Percentiles rank a stretch among this genome's conserved stretches.
Conservation (phyloP, 1,140 invertebrate species). For the Lepidotrigona ventralis region DNA sequence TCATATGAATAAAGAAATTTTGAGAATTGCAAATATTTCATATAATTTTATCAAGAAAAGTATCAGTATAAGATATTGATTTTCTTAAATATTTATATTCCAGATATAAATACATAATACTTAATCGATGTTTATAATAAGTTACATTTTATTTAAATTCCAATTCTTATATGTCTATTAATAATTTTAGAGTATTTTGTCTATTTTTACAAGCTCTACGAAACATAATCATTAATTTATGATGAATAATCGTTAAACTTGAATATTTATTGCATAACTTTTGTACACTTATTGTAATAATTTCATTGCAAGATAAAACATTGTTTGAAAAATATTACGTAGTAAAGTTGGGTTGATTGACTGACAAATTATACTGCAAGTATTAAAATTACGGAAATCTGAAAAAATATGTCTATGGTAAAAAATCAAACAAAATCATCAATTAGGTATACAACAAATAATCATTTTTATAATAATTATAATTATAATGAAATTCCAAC, state of each 20-base stretch:
- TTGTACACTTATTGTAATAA: neutral
- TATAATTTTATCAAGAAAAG: neutral
- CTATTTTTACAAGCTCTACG: neutral
- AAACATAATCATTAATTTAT: neutral
- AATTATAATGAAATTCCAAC: slow-evolving; percentile 1
- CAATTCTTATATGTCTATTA: neutral
- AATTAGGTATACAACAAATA: neutral
- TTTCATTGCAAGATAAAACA: neutral
- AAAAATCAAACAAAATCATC: neutral
- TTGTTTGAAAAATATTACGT: neutral
- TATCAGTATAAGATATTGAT: neutral
- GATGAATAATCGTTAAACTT: neutral
- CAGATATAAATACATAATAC: neutral
- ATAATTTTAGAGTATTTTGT: neutral
- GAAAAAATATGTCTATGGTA: neutral
- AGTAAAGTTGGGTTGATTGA: neutral
- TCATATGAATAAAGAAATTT: slow-evolving; percentile 29
- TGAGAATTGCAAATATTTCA: neutral
- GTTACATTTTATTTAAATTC: neutral
- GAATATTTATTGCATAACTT: neutral
- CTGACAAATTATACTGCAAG: no score
- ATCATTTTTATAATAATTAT: neutral
- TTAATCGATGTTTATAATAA: neutral
- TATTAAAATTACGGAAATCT: neutral
- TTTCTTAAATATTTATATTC: neutral